A percentile compares a stretch with the other conserved stretches of the same genome.
These are phyloP conservation scores for Zaprionus lineosus DNA, from an alignment of 2,888 invertebrate species.

Conservation along the genomic window DNA sequence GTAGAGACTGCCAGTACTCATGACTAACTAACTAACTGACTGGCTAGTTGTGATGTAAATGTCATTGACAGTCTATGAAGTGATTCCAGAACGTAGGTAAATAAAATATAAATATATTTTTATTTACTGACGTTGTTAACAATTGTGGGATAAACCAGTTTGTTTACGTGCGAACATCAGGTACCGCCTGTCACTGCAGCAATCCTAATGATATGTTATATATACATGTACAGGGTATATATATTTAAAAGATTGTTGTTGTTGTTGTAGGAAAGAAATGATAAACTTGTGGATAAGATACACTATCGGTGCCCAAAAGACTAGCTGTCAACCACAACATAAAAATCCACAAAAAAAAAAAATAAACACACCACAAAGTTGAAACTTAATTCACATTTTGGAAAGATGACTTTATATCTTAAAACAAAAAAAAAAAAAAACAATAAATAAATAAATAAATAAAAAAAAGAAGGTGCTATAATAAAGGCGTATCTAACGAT, in stretches of 20 bases:
- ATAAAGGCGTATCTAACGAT: conserved; percentile 20
- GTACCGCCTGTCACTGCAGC: conserved; percentile 1
- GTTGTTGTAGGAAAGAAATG: too few relatives aligned
- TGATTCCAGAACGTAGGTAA: conserved; percentile 39
- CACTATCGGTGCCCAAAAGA: not conserved
- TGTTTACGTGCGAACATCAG: conserved; percentile 26
- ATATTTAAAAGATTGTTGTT: too few relatives aligned
- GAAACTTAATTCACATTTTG: too few relatives aligned
- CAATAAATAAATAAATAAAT: too few relatives aligned
- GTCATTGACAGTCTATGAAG: conserved; percentile 48
- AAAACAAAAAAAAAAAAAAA: too few relatives aligned
- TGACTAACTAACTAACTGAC: conserved; percentile 43
- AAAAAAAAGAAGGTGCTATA: too few relatives aligned
- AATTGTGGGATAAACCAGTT: conserved; percentile 52
- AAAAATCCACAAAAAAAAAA: too few relatives aligned
- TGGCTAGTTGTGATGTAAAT: conserved; percentile 40
- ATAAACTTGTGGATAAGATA: not conserved
- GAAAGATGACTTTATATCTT: too few relatives aligned
- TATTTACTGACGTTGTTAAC: conserved; percentile 38
- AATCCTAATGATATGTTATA: too few relatives aligned
- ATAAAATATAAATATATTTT: conserved; percentile 21
- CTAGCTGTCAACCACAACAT: not conserved
- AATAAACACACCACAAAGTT: too few relatives aligned
- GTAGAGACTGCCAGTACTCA: too few relatives aligned
- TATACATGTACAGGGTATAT: too few relatives aligned